Base-by-base conservation (phyloP, 2,797 vertebrate species). In the Hoplostethus mediterraneus region DNA sequence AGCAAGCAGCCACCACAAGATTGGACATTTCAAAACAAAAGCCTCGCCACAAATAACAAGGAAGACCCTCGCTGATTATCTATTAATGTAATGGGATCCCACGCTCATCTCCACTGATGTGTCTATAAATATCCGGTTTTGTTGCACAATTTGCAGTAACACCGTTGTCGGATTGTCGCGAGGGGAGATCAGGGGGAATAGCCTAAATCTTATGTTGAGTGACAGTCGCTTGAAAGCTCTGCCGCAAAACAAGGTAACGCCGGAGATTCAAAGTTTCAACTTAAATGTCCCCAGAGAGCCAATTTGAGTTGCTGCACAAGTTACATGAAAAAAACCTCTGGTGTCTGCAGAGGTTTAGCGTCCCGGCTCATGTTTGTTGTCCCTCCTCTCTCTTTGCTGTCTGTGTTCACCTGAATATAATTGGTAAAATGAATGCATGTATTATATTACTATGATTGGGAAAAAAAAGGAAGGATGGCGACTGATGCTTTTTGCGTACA, bases 281-380 rank as follows among this genome's bases (percentile, higher is more conserved):
- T 70, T 74, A 78, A 92, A 90, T 73, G 83, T 77, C 79, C 71
- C 72, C 28, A 13, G 82, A 82, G 77, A 87, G 59, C 62, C 75
- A 85, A 80, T 90, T 89, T 90, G 53, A 85, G 68, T 77, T 56
- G 48, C 70, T 55, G 76, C 61, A 71, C 36, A 78, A 57, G 62
- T 76, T 84, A 38, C 67, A 67, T 38, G 16, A 53, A 63, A 73
- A 65, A 72, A 64, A n/a, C n/a, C 48, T 69, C 11, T 21, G 10
- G 63, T 21, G 65, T 73, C 68, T 75, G 44, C 54, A 57, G 12
- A 55, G 11, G 33, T 75, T 80, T 52, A 57, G 42, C 71, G 78
- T 77, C 49, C 53, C 33, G 33, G 33, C 33, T 36, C 33, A 36
- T 36, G 33, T 8, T 42, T 53, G 28, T 63, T 61, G 47, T 57